Conservation (phyloP, 2,888 invertebrate genomes). For the Epirrhoe alternata region DNA sequence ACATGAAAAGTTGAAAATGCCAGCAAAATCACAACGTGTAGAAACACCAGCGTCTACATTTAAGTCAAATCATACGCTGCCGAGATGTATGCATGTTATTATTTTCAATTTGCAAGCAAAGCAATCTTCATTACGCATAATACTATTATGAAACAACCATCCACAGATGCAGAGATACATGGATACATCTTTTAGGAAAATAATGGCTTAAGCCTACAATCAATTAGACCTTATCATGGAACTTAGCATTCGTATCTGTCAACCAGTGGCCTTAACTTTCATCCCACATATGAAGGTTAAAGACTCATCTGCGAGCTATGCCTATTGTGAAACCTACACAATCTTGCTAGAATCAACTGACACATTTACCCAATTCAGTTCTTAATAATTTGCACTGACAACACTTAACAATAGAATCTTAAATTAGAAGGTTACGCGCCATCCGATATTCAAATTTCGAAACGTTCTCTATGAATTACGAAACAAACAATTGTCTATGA, state of each 20-base stretch:
- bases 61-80: slow-evolving; percentile 30
- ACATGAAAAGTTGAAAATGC: not conserved
- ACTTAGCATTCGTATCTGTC: slow-evolving; percentile 73
- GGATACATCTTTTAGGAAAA: slow-evolving; percentile 37
- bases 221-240: slow-evolving; percentile 56
- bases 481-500: slow-evolving; percentile 30
- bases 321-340: slow-evolving; percentile 71
- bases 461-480: slow-evolving; percentile 39
- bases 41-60: slow-evolving; percentile 17
- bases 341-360: slow-evolving; percentile 59
- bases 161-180: slow-evolving; percentile 44
- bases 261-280: slow-evolving; percentile 72
- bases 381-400: slow-evolving; percentile 71
- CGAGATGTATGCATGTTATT: slow-evolving; percentile 54
- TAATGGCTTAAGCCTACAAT: slow-evolving; percentile 52
- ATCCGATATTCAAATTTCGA: slow-evolving; percentile 59
- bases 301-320: slow-evolving; percentile 70
- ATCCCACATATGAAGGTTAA: slow-evolving; percentile 66
- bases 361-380: slow-evolving; percentile 75
- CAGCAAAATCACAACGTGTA: not conserved
- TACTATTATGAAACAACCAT: slow-evolving; percentile 59
- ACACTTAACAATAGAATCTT: slow-evolving; percentile 74
- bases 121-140: slow-evolving; percentile 60
- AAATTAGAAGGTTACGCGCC: slow-evolving; percentile 66
- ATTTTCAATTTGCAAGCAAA: slow-evolving; percentile 59